Percentiles rank a stretch among this genome's conserved stretches.
Conservation (phyloP, 2,888 invertebrate genomes). For the Apamea monoglypha region DNA sequence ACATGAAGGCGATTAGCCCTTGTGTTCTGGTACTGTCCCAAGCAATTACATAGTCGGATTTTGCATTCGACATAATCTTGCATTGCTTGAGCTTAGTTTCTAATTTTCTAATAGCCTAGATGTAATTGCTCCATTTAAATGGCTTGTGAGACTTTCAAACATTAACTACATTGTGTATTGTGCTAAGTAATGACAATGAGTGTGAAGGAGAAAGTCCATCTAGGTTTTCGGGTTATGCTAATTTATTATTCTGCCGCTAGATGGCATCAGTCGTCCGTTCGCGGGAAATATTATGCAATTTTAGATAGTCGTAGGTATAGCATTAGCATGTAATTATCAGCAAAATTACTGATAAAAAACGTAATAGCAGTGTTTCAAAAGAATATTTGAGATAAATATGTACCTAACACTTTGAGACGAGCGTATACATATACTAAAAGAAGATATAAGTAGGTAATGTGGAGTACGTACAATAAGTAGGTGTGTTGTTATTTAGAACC, state of each 20-base stretch:
- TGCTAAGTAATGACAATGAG: conserved; percentile 53
- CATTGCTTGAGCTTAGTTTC: conserved; percentile 7
- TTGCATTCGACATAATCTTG: neutral
- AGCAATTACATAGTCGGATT: neutral
- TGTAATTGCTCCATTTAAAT: conserved; percentile 20
- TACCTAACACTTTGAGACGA: conserved; percentile 2
- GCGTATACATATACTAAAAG: conserved; percentile 4
- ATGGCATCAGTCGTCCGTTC: conserved; percentile 35
- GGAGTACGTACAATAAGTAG: neutral
- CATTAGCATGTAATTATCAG: conserved; percentile 31
- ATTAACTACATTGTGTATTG: conserved; percentile 45
- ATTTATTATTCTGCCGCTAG: conserved; percentile 39
- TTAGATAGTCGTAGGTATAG: conserved; percentile 10
- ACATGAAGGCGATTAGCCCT: neutral
- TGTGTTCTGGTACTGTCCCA: neutral
- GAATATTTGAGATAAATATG: conserved; percentile 41
- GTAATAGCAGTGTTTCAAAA: conserved; percentile 17
- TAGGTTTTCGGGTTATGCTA: conserved; percentile 52
- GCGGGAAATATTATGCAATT: conserved; percentile 39
- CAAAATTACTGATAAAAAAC: conserved; percentile 19
- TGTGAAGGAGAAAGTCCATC: conserved; percentile 61
- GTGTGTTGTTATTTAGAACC: neutral
- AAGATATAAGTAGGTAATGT: neutral
- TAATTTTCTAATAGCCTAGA: conserved; percentile 10
- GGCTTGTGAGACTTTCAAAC: conserved; percentile 27